phyloP scores from a whole-genome alignment of 2,888 invertebrate species.

The Acrocyrtus sp. region DNA sequence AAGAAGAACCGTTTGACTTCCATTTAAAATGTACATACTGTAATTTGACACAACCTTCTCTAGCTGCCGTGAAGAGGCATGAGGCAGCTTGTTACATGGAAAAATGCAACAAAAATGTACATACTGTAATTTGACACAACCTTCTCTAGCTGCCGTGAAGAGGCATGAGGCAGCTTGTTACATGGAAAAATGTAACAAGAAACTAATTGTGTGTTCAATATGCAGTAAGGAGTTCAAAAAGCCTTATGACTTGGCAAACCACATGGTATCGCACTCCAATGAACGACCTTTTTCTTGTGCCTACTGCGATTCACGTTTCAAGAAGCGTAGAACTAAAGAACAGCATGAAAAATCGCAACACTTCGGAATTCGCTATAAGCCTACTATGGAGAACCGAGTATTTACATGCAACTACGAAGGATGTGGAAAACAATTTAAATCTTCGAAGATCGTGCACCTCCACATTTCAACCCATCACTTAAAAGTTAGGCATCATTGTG shows the following conservation, averaged over 20 bases:
- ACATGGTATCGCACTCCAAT: neutral
- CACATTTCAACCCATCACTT: neutral
- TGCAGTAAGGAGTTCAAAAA: constrained; percentile 9
- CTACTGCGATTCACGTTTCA: constrained; percentile 4
- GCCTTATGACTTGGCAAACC: neutral
- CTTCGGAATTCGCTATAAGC: constrained; percentile 5
- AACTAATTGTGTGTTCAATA: neutral
- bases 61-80: neutral
- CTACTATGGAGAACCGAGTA: neutral
- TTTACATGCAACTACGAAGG: neutral
- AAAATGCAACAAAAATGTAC: neutral
- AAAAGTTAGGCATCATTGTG: neutral
- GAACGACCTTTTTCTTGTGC: constrained; percentile 11
- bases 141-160: neutral
- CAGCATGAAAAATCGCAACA: constrained; percentile 8
- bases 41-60: too few species aligned
- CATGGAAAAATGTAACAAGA: neutral
- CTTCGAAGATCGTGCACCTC: neutral
- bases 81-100: neutral
- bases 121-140: neutral
- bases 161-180: neutral
- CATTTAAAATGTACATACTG: constrained; percentile 16
- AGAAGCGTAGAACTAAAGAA: neutral
- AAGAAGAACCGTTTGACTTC: neutral
- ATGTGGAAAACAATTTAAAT: neutral